Conservation (phyloP, 2,888 invertebrate species). For the Ennomos erosarius region DNA sequence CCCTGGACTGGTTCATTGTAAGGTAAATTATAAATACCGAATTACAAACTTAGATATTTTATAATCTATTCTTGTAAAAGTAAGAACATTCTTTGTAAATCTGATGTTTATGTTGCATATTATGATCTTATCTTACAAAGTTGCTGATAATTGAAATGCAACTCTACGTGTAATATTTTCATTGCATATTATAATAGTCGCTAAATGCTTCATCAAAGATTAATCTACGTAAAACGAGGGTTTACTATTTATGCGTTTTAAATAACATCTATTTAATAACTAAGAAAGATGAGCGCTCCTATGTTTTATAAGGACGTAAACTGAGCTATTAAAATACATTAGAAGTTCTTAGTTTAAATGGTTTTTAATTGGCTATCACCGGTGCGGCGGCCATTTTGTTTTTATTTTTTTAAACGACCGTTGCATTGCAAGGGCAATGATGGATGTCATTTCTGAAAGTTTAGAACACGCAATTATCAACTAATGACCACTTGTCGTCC, state of each 20-base stretch:
- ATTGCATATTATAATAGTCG: conserved; percentile 18
- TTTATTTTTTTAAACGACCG: conserved; percentile 28
- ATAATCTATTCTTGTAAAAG: conserved; percentile 31
- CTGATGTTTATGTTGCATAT: conserved; percentile 21
- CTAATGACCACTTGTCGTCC: conserved; percentile 57
- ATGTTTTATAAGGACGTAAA: conserved; percentile 16
- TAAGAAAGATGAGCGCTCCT: conserved; percentile 15
- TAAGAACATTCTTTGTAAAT: background rate
- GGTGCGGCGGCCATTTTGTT: conserved; percentile 28
- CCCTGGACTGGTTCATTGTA: conserved; percentile 11
- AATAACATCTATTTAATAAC: conserved; percentile 25
- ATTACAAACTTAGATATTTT: conserved; percentile 10
- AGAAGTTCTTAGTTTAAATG: conserved; percentile 26
- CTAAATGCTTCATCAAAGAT: conserved; percentile 25
- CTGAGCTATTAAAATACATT: conserved; percentile 20
- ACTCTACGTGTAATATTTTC: conserved; percentile 25
- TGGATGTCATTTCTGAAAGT: conserved; percentile 66
- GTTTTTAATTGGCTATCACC: conserved; percentile 25
- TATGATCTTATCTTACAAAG: conserved; percentile 31
- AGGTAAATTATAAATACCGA: conserved; percentile 25
- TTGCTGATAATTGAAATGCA: conserved; percentile 33
- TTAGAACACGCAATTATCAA: conserved; percentile 67
- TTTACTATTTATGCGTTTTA: conserved; percentile 18
- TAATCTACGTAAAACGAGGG: conserved; percentile 2
- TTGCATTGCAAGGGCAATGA: conserved; percentile 51